These are phyloP conservation scores for Mionectes macconnelli DNA, from an alignment of 2,113 vertebrate genomes.

Conservation along the genomic window DNA sequence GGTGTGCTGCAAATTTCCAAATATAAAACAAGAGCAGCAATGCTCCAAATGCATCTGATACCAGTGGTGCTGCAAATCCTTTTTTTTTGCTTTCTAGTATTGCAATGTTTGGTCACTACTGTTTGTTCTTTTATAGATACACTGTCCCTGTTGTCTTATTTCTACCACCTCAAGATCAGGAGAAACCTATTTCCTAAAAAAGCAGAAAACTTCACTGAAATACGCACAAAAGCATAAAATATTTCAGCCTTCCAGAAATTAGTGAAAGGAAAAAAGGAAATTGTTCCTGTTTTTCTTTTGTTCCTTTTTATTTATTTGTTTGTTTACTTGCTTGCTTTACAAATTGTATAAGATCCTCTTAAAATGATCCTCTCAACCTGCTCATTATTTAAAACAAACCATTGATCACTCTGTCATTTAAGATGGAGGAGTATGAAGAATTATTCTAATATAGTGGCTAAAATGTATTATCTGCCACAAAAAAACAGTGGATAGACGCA, in stretches of 20 bases:
- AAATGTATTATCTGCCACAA: not conserved
- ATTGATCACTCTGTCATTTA: not conserved
- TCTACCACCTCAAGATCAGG: not conserved
- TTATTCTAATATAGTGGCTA: not conserved
- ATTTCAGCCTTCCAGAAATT: not conserved
- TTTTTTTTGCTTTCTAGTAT: not conserved
- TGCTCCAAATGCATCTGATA: not conserved
- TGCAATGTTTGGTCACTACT: not conserved
- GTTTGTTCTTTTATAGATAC: not conserved
- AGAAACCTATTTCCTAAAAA: not conserved
- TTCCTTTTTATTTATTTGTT: constrained; percentile 22
- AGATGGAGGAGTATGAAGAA: not conserved
- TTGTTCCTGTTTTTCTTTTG: not conserved
- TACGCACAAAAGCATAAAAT: not conserved
- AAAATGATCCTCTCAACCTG: constrained; percentile 22
- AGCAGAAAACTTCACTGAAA: not conserved
- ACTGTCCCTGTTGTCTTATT: not conserved
- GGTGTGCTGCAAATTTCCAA: not conserved
- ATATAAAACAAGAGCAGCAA: not conserved
- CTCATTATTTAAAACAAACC: constrained; percentile 43
- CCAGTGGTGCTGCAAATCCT: fast-evolving
- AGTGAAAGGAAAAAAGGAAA: constrained; percentile 15
- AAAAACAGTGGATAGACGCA: not conserved
- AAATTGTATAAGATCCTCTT: constrained; percentile 22
- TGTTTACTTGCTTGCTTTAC: not conserved